Conservation (phyloP, 1,140 invertebrate genomes). For the Zaprionus ghesquierei region DNA sequence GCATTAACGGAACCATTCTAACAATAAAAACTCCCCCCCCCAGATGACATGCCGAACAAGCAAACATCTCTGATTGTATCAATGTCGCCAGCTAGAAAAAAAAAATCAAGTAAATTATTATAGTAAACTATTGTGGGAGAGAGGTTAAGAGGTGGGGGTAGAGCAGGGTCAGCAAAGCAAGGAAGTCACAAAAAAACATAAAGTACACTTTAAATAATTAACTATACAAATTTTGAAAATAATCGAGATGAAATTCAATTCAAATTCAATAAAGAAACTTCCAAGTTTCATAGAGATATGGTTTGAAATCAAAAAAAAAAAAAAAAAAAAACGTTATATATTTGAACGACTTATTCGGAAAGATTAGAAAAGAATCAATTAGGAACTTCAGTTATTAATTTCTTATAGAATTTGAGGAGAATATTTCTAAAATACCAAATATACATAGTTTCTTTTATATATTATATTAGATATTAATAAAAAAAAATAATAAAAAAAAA, state of each 20-base stretch:
- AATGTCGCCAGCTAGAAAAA: neutral
- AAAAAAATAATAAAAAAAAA: too few species aligned
- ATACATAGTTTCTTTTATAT: too few species aligned
- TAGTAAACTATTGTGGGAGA: conserved; percentile 4
- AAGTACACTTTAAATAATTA: conserved; percentile 16
- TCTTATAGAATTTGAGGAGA: too few species aligned
- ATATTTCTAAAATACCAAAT: too few species aligned
- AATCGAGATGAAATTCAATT: neutral
- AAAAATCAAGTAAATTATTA: conserved; percentile 17
- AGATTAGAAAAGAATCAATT: too few species aligned
- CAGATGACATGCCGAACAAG: conserved; percentile 19
- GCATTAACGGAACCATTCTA: conserved; percentile 41
- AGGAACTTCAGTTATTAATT: too few species aligned
- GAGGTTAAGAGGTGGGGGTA: neutral
- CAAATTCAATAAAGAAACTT: neutral
- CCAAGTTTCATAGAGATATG: neutral
- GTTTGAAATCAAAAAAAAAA: too few species aligned
- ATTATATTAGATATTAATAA: too few species aligned
- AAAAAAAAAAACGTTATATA: too few species aligned
- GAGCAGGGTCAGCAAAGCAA: neutral
- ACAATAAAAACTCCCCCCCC: conserved; percentile 25
- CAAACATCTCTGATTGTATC: conserved; percentile 25
- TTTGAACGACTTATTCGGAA: too few species aligned
- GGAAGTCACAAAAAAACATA: conserved; percentile 22
- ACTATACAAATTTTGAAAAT: neutral